Evolutionary conservation across 30 jellyfish, hydroid and myxozoan species (phyloP).

Genomic region (Pelagia noctiluca): DNA sequence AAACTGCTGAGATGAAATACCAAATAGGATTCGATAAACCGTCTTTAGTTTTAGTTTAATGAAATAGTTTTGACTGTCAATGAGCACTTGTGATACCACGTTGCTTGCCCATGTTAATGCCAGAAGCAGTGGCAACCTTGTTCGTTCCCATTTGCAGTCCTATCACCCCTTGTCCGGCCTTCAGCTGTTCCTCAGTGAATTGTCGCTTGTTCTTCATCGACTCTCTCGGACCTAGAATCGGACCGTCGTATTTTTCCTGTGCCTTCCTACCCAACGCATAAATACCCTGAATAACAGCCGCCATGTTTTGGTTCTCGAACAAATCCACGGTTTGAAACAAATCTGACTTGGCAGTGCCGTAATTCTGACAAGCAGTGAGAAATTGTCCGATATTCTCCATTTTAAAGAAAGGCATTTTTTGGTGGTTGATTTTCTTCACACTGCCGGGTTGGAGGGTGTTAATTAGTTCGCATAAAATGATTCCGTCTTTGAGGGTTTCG

Average conservation of each 20-base stretch:
- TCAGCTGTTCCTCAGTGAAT: slow-evolving; percentile 86
- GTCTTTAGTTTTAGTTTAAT: no score
- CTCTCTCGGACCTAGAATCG: slow-evolving; percentile 93
- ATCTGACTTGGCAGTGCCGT: slow-evolving; percentile 78
- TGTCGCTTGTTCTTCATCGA: slow-evolving; percentile 79
- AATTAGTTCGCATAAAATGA: slow-evolving; percentile 70
- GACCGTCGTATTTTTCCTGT: slow-evolving; percentile 79
- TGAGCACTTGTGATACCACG: slow-evolving; percentile 72
- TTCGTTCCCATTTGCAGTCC: slow-evolving; percentile 97
- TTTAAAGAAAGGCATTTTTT: slow-evolving; percentile 88
- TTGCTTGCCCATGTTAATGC: slow-evolving; percentile 81
- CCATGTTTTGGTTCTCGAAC: slow-evolving; percentile 86
- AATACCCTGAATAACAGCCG: slow-evolving; percentile 87
- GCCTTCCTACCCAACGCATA: slow-evolving; percentile 94
- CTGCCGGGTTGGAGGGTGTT: slow-evolving; percentile 81
- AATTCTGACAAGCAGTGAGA: slow-evolving; percentile 67
- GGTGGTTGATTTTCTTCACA: slow-evolving; percentile 81
- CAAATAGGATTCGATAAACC: no score
- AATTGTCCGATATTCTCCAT: slow-evolving; percentile 98
- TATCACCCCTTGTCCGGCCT: slow-evolving; percentile 86
- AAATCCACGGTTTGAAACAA: slow-evolving; percentile 97
- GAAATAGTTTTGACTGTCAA: no score
- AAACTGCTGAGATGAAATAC: no score
- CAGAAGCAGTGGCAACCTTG: slow-evolving; percentile 94
- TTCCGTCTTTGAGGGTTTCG: slow-evolving; percentile 84